These are phyloP conservation scores for Leptinotarsa undecemlineata DNA, from an alignment of 1,140 invertebrate species.

Conservation along the genomic window DNA sequence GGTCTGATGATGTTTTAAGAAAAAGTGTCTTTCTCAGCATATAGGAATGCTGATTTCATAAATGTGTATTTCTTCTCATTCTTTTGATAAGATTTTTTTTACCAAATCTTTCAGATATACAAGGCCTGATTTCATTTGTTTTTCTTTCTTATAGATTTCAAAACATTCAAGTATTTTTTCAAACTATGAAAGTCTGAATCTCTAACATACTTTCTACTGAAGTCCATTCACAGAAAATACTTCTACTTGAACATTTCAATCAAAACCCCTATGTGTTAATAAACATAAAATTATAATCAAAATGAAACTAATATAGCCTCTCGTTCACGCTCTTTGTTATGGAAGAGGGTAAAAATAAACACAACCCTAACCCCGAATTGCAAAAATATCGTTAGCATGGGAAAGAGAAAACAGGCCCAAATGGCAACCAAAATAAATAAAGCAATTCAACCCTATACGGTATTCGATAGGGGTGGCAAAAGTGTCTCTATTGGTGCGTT, in stretches of 20 bases:
- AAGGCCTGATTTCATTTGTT: too few species aligned
- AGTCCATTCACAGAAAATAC: too few species aligned
- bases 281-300: slow-evolving; percentile 18
- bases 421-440: slow-evolving; percentile 33
- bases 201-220: too few species aligned
- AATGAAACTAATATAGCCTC: slow-evolving; percentile 20
- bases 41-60: too few species aligned
- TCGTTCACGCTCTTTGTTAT: slow-evolving; percentile 18
- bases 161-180: too few species aligned
- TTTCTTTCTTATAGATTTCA: too few species aligned
- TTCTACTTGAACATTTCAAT: background rate
- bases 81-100: too few species aligned
- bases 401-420: slow-evolving; percentile 20
- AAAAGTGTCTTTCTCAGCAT: too few species aligned
- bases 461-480: slow-evolving; percentile 22
- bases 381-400: slow-evolving; percentile 35
- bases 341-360: slow-evolving; percentile 30
- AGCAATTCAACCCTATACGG: slow-evolving; percentile 28
- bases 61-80: too few species aligned
- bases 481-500: slow-evolving; percentile 1
- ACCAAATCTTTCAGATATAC: too few species aligned
- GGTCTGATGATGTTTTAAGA: too few species aligned
- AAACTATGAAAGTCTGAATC: too few species aligned
- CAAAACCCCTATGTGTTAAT: slow-evolving; percentile 5
- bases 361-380: slow-evolving; percentile 22